Base-by-base conservation (phyloP, 2,888 invertebrate genomes). In the Thymelicus sylvestris region DNA sequence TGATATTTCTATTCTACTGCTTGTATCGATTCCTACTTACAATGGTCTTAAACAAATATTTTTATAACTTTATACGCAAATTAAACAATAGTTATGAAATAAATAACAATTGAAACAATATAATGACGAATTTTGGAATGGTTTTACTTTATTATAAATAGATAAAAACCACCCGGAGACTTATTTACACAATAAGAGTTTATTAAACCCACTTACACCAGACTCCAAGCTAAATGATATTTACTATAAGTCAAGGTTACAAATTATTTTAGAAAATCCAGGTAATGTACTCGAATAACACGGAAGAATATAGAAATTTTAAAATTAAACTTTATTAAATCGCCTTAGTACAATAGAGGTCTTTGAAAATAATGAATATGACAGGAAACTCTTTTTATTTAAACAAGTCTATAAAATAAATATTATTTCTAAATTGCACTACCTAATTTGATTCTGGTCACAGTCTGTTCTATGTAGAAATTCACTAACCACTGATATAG, bases 401-500 rank as follows among this genome's bases (percentile, higher is more conserved):
- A 60, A 41, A 60, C 8, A 60, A 60, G 60, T 41, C 41, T 15
- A 48, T 68, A 85, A 67, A 84, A 85, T 86, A 87, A 86, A 86
- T 86, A 84, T 83, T 83, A 86, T 77, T 80, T 74, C 87, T 89
- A 90, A 89, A 90, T 90, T 90, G 86, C 85, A 87, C 91, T 90
- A 91, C 78, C 89, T 89, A 89, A 78, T 81, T 82, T 83, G 82
- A 74, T 50, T 63, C 74, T 77, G 72, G 75, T 71, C 78, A 78
- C 75, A 78, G 74, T 79, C 79, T 82, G 81, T 80, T 82, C 83
- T 8, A 13, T 61, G 19, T 57, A 63, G 41, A 50, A 61, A 52
- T 24, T 55, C 6, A 5, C 7, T 1, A 15, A 52, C 7, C 10
- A 47, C 12, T 31, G 3, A 31, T 31, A 31, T 31, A 5, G 31